Base-by-base conservation (phyloP, 2,113 vertebrate genomes). In the Sitta europaea region DNA sequence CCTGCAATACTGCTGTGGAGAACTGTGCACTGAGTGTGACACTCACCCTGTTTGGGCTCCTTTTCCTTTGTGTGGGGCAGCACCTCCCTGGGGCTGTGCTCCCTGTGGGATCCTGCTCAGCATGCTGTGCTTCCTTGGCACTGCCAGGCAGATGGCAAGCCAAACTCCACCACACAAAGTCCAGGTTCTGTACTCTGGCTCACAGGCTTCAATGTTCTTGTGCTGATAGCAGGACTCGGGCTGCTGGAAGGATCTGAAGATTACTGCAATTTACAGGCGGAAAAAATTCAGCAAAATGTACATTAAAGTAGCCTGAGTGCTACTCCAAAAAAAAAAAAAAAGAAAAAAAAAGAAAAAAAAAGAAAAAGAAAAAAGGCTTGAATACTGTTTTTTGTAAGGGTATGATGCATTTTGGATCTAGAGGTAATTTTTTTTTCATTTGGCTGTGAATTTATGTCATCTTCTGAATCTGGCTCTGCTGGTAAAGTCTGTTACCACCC, bases 401-500 rank as follows among this genome's bases (percentile, higher is more conserved):
- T 38, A 71, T 78, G 65, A 74, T 62, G 57, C 68, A 92, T 85
- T 95, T 79, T 92, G 66, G 70, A 90, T 75, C 45, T 72, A 85
- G 58, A 82, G 36, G 66, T 79, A n/a, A 48, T 19, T 53, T 91
- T 74, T 74, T 86, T 83, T 55, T 47, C 51, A 48, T 73, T 62
- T 87, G 47, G 61, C 70, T 94, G 66, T 72, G 57, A 85, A 85
- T 18, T 90, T 77, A 75, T 40, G 54, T 91, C n/a, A 82, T 90
- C 61, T 77, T 58, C 84, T 88, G 81, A 94, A 79, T 90, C 61
- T 79, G 90, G 28, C 77, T 87, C 74, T 61, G 77, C 53, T 0
- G 2, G 77, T 75, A 90, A 85, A 91, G 91, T 93, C 84, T 91
- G 85, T 90, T 94, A 90, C 90, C 92, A 96, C 40, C 70, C 70